These are phyloP conservation scores for Nyctalus aviator DNA, from an alignment of 2,797 vertebrate species.

Conservation along the genomic window DNA sequence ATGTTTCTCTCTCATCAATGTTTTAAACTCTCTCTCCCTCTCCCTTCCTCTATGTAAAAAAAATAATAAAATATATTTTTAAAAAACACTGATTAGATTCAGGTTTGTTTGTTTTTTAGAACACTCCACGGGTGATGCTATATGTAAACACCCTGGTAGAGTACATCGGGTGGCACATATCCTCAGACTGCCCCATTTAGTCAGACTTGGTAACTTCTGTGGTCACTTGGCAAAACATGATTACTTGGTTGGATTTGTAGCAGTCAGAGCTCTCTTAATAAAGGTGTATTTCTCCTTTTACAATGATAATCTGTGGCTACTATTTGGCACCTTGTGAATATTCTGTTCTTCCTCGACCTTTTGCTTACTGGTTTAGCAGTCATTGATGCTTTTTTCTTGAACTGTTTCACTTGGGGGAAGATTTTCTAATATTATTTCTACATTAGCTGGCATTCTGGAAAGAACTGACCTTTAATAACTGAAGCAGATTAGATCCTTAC, in stretches of 20 bases:
- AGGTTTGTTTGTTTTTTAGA: neutral
- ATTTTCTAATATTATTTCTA: conserved; percentile 37
- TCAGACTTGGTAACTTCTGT: neutral
- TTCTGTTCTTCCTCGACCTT: neutral
- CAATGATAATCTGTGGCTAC: neutral
- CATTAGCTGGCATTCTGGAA: conserved; percentile 26
- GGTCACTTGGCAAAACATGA: neutral
- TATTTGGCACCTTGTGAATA: neutral
- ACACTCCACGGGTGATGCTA: neutral
- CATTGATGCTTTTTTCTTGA: neutral
- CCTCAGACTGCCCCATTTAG: neutral
- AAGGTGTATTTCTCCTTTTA: neutral
- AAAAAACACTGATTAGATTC: neutral
- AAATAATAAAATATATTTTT: no score
- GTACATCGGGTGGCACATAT: neutral
- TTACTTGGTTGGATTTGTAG: neutral
- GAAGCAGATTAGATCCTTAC: neutral
- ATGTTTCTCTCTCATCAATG: no score
- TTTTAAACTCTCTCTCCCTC: no score
- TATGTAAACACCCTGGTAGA: neutral
- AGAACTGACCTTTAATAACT: conserved; percentile 43
- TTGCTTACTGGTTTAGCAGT: conserved; percentile 10
- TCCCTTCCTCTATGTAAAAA: no score
- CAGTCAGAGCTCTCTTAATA: neutral
- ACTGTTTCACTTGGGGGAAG: neutral